phyloP scores from a whole-genome alignment of 2,113 vertebrate species.

The Cyphomyrus plagiostoma region DNA sequence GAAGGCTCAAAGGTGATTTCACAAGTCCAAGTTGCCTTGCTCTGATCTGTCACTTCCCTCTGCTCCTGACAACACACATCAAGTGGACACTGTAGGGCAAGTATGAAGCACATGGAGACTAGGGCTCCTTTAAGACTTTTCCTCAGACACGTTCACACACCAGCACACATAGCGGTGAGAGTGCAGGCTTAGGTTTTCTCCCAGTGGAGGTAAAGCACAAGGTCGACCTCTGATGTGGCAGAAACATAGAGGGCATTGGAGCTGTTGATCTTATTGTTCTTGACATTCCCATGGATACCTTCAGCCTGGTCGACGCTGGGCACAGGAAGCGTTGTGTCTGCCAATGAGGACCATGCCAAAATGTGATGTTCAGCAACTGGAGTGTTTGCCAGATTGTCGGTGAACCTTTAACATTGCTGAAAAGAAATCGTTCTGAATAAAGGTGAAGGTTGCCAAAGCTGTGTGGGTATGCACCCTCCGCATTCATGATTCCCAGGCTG shows the following conservation, averaged over 20 bases:
- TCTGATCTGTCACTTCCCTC: neutral
- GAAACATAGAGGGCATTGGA: neutral
- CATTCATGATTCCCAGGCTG: conserved; percentile 45
- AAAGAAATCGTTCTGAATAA: conserved; percentile 52
- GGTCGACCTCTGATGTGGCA: conserved; percentile 36
- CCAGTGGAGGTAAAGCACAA: conserved; percentile 45
- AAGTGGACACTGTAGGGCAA: too few species aligned
- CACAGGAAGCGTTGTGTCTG: neutral
- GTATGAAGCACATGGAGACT: neutral
- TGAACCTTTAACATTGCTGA: conserved; percentile 17
- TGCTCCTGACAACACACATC: neutral
- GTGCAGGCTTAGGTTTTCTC: neutral
- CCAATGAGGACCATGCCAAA: conserved; percentile 1
- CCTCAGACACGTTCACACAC: neutral
- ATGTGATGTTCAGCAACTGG: neutral
- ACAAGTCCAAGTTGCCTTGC: neutral
- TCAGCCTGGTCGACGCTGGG: neutral
- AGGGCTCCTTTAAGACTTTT: neutral
- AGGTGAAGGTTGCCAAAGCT: conserved; percentile 49
- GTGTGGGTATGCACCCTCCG: conserved; percentile 29
- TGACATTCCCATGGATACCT: neutral
- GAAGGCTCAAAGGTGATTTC: neutral
- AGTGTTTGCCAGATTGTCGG: conserved; percentile 10
- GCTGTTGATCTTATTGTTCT: conserved; percentile 17
- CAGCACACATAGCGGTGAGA: neutral